Evolutionary conservation across 2,797 vertebrate genomes (phyloP).

Genomic region (Distichodus sexfasciatus): DNA sequence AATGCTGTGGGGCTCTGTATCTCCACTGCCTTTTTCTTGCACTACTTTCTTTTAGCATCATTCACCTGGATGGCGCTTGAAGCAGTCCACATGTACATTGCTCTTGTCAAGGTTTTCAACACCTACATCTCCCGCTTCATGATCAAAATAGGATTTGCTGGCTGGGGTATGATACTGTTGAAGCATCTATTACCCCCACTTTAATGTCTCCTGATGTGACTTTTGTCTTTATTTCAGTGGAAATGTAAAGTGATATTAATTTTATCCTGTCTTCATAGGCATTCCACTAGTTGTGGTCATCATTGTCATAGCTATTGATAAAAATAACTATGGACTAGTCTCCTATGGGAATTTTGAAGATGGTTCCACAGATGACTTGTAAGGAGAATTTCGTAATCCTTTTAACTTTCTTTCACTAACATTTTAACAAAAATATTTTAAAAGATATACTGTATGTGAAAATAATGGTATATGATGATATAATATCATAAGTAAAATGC

Average conservation of each 20-base stretch:
- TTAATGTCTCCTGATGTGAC: neutral
- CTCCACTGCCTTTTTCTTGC: constrained; percentile 91
- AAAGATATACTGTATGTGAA: neutral
- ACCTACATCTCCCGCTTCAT: constrained; percentile 87
- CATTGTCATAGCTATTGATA: constrained; percentile 81
- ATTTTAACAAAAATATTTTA: neutral
- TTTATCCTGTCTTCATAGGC: constrained; percentile 58
- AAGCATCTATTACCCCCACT: no score
- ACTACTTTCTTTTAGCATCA: constrained; percentile 92
- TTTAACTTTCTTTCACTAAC: neutral
- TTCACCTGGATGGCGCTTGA: constrained; percentile 99
- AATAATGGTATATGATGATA: no score
- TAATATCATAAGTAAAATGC: no score
- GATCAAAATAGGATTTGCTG: constrained; percentile 88
- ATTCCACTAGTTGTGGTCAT: constrained; percentile 84
- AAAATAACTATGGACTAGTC: constrained; percentile 83
- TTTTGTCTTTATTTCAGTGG: neutral
- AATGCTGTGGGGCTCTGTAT: constrained; percentile 80
- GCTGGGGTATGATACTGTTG: constrained; percentile 89
- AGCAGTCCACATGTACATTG: constrained; percentile 95
- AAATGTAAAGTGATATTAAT: neutral
- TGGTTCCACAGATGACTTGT: constrained; percentile 84
- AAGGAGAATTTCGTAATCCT: constrained; percentile 62
- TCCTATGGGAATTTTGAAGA: constrained; percentile 79
- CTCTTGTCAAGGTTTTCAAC: constrained; percentile 96